Evolutionary conservation across 2,113 vertebrate species (phyloP), one percentile per base, ranked within the genome.

Genomic region (Colius striatus): DNA sequence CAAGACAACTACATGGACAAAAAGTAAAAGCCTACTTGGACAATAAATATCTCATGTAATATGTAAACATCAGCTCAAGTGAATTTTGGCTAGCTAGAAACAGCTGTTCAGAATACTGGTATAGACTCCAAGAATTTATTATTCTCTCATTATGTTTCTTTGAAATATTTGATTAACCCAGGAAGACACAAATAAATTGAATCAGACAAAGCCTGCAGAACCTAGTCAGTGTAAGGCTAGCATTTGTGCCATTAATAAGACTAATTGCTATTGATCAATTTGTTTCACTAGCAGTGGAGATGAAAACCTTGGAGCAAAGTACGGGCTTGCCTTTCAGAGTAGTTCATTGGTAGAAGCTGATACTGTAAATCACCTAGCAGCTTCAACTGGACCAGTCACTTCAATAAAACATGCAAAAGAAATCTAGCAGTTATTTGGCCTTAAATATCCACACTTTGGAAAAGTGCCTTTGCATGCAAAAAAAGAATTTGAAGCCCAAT

Each of bases 251-350:
- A 65, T 86, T 95, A 90, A 82, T 87, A 81, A 75, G 45, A 95
- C 90, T 95, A 95, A 96, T 93, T 91, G 61, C 72, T 58, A 60
- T 92, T 22, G 23, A 93, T 87, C 83, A 90, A 72, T 92, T 94
- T 58, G 47, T 77, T 93, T 93, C 73, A 34, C 72, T 68, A 45
- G 79, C 50, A 70, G 50, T 9, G 9, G 61, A 78, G 61, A 84
- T 71, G 62, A 81, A 90, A 77, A 87, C 77, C 73, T 72, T 61
- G 67, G 38, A 61, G 86, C 57, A 81, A 72, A 92, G 67, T 13
- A 81, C 83, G 51, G 51, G 58, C 43, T 94, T 58, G 82, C 63
- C 43, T 87, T 95, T 43, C 75, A 47, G 54, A 38, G 77, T 12
- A 60, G 81, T 29, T 76, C 41, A 29, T 4, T 8, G 67, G 43